These are phyloP conservation scores for Heliothis subflexa DNA, from an alignment of 1,140 invertebrate species.

Conservation along the genomic window DNA sequence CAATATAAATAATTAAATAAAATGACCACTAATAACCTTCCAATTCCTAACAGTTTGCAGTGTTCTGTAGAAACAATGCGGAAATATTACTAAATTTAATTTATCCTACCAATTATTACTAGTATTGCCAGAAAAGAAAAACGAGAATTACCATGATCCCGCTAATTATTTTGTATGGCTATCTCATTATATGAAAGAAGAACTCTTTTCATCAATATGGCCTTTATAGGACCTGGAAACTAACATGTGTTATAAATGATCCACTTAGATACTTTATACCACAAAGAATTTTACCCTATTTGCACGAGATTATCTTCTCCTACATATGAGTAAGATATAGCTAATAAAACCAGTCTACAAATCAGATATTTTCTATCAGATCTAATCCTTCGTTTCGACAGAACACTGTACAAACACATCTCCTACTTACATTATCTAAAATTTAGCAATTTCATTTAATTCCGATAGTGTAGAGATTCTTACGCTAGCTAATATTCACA, in stretches of 20 bases:
- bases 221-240: too few relatives aligned
- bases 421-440: conserved; percentile 41
- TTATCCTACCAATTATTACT: conserved; percentile 8
- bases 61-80: conserved; percentile 31
- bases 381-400: conserved; percentile 3
- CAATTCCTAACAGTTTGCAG: conserved; percentile 44
- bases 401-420: conserved; percentile 33
- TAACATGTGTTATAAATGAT: too few relatives aligned
- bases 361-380: not conserved
- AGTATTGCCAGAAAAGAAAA: conserved; percentile 18
- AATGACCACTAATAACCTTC: conserved; percentile 41
- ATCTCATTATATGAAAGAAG: too few relatives aligned
- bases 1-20: conserved; percentile 45
- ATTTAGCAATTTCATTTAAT: conserved; percentile 47
- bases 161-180: too few relatives aligned
- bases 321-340: too few relatives aligned
- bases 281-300: too few relatives aligned
- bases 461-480: conserved; percentile 65
- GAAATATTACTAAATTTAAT: not conserved
- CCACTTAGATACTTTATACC: too few relatives aligned
- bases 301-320: too few relatives aligned
- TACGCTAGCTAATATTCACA: conserved; percentile 61
- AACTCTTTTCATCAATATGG: too few relatives aligned
- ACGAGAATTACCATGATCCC: not conserved
- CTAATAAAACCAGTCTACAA: not conserved